Evolutionary conservation across 2,113 vertebrate genomes (phyloP).

Genomic region (Capricornis sumatraensis): DNA sequence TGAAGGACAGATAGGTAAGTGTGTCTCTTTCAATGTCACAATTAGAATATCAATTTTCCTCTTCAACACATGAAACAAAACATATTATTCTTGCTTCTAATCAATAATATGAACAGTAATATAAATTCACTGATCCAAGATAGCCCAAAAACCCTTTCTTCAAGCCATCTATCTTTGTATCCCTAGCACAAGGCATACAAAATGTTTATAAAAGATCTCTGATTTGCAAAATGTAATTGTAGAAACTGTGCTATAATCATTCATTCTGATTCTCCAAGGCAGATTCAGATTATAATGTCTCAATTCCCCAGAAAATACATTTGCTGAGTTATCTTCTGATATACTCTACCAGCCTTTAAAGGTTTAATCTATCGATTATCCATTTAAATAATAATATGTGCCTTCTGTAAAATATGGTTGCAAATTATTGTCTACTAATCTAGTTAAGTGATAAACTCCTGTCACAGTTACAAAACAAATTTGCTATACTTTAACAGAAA

Average conservation of each 20-base stretch:
- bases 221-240: not conserved
- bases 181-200: not conserved
- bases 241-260: conserved; percentile 7
- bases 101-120: not conserved
- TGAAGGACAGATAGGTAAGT: not conserved
- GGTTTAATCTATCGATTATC: not conserved
- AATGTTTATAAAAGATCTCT: not conserved
- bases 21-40: not conserved
- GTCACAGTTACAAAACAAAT: not conserved
- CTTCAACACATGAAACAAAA: not conserved
- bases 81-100: not conserved
- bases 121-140: not conserved
- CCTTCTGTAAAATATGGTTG: not conserved
- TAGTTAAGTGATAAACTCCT: not conserved
- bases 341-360: not conserved
- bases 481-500: not conserved
- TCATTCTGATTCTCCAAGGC: not conserved
- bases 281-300: not conserved
- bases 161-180: not conserved
- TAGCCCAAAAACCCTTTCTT: not conserved
- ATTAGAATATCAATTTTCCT: not conserved
- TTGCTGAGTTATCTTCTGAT: not conserved
- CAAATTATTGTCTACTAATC: not conserved
- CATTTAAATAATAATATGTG: not conserved
- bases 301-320: not conserved